phyloP scores from a whole-genome alignment of 1,140 invertebrate species.

The Stegodyphus dumicola region DNA sequence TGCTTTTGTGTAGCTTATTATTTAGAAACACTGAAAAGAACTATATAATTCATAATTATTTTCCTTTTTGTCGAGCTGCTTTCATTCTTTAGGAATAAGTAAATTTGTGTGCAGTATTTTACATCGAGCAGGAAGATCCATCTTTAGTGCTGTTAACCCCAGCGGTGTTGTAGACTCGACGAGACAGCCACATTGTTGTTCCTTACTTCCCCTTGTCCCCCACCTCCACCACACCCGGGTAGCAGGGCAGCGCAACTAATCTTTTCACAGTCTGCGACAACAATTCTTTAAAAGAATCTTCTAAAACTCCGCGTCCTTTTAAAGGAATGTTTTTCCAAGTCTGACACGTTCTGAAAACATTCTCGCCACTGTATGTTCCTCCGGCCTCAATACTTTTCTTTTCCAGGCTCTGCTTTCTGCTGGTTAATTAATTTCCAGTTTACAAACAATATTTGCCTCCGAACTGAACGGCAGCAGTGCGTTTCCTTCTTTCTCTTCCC shows the following conservation, averaged over 20 bases:
- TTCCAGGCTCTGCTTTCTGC: constrained; percentile 17
- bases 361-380: constrained; percentile 15
- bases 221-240: not conserved
- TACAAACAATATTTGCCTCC: constrained; percentile 56
- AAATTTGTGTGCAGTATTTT: constrained; percentile 45
- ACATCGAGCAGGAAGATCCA: constrained; percentile 28
- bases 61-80: constrained; percentile 37
- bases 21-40: constrained; percentile 50
- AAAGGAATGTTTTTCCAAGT: constrained; percentile 59
- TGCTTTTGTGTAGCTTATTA: constrained; percentile 53
- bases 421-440: constrained; percentile 59
- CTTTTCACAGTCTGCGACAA: constrained; percentile 19
- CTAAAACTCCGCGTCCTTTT: constrained; percentile 42
- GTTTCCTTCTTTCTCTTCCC: not conserved
- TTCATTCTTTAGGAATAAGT: constrained; percentile 42
- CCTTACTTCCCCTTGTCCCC: not conserved
- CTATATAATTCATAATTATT: constrained; percentile 59
- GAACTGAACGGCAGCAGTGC: constrained; percentile 10
- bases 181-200: constrained; percentile 29
- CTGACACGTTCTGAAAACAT: constrained; percentile 48
- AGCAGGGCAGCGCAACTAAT: constrained; percentile 24
- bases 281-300: constrained; percentile 55
- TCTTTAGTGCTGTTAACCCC: constrained; percentile 21
- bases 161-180: constrained; percentile 25
- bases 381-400: not conserved